Conservation (phyloP, 2,113 vertebrate genomes). For the Furnarius figulus region DNA sequence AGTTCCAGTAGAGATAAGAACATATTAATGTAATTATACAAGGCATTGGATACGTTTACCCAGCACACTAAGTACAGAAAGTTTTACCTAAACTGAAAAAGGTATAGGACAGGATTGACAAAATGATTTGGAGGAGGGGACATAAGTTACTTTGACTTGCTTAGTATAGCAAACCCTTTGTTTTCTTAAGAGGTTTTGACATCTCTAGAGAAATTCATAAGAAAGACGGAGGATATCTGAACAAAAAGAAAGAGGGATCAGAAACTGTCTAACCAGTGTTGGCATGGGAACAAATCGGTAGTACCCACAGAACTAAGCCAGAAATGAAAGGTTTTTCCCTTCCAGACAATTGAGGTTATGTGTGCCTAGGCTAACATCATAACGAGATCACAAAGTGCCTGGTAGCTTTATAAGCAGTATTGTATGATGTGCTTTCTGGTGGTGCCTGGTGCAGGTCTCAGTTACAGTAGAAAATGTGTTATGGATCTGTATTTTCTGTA, state of each 20-base stretch:
- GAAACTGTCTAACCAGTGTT: neutral
- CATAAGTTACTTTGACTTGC: neutral
- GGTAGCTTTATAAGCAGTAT: neutral
- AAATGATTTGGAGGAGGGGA: neutral
- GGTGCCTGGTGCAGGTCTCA: neutral
- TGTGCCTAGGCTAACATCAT: neutral
- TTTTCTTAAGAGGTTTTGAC: neutral
- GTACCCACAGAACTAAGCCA: neutral
- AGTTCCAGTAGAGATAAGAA: conserved; percentile 7
- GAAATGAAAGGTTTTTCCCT: neutral
- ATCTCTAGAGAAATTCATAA: neutral
- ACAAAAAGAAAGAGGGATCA: neutral
- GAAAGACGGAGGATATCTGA: neutral
- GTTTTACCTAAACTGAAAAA: neutral
- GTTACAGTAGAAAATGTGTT: neutral
- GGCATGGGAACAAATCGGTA: neutral
- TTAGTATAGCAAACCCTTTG: neutral
- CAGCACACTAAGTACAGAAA: neutral
- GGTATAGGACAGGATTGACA: neutral
- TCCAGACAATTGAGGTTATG: neutral
- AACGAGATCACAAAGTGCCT: neutral
- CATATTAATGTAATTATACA: neutral
- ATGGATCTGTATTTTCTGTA: neutral
- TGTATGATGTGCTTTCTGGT: neutral
- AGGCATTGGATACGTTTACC: neutral